A percentile compares a stretch with the other conserved stretches of the same genome.
Conservation (phyloP, 2,888 invertebrate species). For the Diarsia mendica region DNA sequence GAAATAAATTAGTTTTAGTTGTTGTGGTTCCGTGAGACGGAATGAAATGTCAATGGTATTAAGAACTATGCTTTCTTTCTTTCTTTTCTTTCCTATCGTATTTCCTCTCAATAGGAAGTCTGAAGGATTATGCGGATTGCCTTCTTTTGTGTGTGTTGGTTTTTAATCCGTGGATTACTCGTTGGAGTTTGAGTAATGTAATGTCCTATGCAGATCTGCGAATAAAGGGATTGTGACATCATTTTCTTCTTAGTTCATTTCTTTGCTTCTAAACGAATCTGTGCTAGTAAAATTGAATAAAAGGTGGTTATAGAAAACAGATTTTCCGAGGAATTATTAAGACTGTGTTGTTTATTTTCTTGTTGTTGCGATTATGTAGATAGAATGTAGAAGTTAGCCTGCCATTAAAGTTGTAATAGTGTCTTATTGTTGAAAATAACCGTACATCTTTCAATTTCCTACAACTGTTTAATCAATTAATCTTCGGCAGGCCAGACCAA, state of each 20-base stretch:
- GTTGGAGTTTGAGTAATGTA: constrained; percentile 1
- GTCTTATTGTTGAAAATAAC: not conserved
- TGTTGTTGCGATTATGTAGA: not conserved
- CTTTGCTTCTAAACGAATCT: not conserved
- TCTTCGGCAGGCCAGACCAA: too few species aligned
- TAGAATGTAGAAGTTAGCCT: not conserved
- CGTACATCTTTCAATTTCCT: too few species aligned
- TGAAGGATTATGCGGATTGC: constrained; percentile 30
- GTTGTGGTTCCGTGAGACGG: constrained; percentile 57
- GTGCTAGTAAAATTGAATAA: not conserved
- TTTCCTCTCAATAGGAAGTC: constrained; percentile 28
- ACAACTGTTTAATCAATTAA: too few species aligned
- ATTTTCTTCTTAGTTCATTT: not conserved
- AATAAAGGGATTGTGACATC: constrained; percentile 11
- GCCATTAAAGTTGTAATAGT: not conserved
- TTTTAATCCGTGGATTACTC: constrained; percentile 37
- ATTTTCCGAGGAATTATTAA: not conserved
- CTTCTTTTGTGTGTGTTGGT: constrained; percentile 32
- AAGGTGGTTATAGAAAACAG: not conserved
- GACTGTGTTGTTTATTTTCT: not conserved
- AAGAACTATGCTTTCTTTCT: constrained; percentile 51
- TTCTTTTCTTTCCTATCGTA: constrained; percentile 30
- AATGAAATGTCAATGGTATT: constrained; percentile 67
- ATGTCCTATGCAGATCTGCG: constrained; percentile 26
- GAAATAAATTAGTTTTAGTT: constrained; percentile 67